Evolutionary conservation across 2,113 vertebrate species (phyloP).

Genomic region (zebrafish (Danio rerio)): GRCz12tu NC_133188.1:27141501-27142000

Average conservation of each 20-base stretch:
- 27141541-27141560: too few species aligned
- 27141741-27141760: background rate
- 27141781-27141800: background rate
- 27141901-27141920: background rate
- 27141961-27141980: background rate
- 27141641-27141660: too few species aligned
- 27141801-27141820: background rate
- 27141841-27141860: background rate
- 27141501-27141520: too few species aligned
- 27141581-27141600: too few species aligned
- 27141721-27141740: background rate
- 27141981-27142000: background rate
- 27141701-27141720: slow-evolving; percentile 10
- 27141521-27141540: too few species aligned
- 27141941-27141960: background rate
- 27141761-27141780: slow-evolving; percentile 3
- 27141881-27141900: slow-evolving; percentile 14
- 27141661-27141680: too few species aligned
- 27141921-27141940: background rate
- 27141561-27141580: too few species aligned
- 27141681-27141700: too few species aligned
- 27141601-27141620: too few species aligned
- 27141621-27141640: too few species aligned
- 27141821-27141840: background rate
- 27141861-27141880: background rate